Evolutionary conservation across 2,797 vertebrate genomes (phyloP), one percentile per base, ranked within the genome.

Genomic region (Champsocephalus gunnari): DNA sequence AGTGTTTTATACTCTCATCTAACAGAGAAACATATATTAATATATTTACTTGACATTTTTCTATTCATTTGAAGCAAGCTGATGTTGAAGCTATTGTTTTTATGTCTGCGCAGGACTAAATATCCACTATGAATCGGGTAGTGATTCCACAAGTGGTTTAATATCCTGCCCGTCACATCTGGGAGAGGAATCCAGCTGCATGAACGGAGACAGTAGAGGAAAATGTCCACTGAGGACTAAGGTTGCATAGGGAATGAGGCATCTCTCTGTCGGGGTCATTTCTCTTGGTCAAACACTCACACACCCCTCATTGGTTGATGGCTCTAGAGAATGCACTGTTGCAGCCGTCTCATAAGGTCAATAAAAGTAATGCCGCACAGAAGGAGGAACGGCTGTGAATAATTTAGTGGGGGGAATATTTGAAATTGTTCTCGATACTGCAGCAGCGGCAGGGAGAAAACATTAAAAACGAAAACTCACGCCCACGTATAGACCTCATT

Each of bases 361-460:
- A 75, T 81, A 79, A 76, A 84, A 84, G 75, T 64, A 80, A 84
- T 51, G 73, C 79, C 47, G 80, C 72, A 53, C 44, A 67, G 79
- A 62, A 48, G 54, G 9, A 62, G 73, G 58, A 77, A 55, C 2
- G 24, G 9, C 24, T 71, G 81, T 90, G 84, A 92, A 92, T 92
- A 83, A 92, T 91, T 92, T 87, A 92, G 73, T 34, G 70, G 44
- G 9, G 64, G 61, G n/a, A 66, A 50, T 74, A 85, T 71, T 79
- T 70, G 13, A 80, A 75, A 83, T 78, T 38, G 16, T 82, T 69
- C 70, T 77, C 10, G 2, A 72, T 71, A 54, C 81, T 83, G 82
- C 82, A 67, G 81, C 65, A 28, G 54, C 45, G 12, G 57, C 9
- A 12, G 13, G 14, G 7, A 24, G 21, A 28, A 28, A 28, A 28